These are phyloP conservation scores for Drosophila prostipennis DNA, from an alignment of 2,888 invertebrate genomes.

Conservation along the genomic window DNA sequence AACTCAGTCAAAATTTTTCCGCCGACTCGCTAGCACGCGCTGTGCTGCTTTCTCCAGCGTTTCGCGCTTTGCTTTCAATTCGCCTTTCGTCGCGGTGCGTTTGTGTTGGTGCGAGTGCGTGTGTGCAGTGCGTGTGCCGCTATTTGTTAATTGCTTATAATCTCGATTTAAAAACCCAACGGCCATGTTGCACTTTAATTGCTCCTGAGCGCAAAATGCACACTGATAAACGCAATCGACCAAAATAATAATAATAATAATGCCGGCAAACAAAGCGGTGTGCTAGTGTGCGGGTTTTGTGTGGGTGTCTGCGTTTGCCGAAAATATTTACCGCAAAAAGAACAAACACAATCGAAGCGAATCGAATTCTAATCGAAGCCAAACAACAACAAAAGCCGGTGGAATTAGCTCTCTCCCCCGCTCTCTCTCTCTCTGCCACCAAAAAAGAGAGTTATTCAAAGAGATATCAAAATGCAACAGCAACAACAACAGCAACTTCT, in stretches of 20 bases:
- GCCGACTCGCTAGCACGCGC: constrained; percentile 38
- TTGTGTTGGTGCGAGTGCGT: constrained; percentile 35
- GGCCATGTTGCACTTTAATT: constrained; percentile 24
- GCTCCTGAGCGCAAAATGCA: constrained; percentile 53
- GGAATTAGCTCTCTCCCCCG: constrained; percentile 2
- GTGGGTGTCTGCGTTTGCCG: constrained; percentile 44
- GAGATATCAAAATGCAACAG: constrained; percentile 22
- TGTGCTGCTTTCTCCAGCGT: constrained; percentile 24
- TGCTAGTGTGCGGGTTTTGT: constrained; percentile 36
- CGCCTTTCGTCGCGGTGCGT: constrained; percentile 44
- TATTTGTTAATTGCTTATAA: constrained; percentile 52
- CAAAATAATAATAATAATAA: constrained; percentile 27
- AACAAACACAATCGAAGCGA: constrained; percentile 29
- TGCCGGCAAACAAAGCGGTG: constrained; percentile 61
- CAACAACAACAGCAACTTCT: constrained; percentile 30
- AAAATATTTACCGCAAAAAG: constrained; percentile 36
- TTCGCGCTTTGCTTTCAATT: constrained; percentile 46
- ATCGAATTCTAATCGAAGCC: constrained; percentile 14
- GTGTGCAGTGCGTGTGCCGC: constrained; percentile 38
- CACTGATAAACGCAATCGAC: constrained; percentile 41
- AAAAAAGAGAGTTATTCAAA: constrained; percentile 1
- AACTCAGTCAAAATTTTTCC: neutral
- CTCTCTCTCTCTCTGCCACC: neutral
- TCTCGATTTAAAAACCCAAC: constrained; percentile 1
- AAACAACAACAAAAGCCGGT: constrained; percentile 41